These are phyloP conservation scores for Thunnus albacares DNA, from an alignment of 2,797 vertebrate genomes.

Conservation along the genomic window DNA sequence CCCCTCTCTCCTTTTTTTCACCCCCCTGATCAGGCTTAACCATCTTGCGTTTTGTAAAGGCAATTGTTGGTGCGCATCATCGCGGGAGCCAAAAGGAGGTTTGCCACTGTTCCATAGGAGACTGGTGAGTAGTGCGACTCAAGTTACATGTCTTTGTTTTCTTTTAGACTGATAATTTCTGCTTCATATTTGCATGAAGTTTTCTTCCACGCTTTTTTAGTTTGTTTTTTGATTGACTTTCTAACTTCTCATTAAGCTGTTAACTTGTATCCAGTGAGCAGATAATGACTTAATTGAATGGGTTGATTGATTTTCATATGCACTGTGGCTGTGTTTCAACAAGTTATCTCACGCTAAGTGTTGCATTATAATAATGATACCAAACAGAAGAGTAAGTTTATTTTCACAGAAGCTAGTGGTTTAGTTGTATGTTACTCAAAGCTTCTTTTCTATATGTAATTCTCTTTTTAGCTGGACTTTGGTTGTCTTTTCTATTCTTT, in stretches of 20 bases:
- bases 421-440: not conserved
- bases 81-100: conserved; percentile 80
- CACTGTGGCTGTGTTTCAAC: not conserved
- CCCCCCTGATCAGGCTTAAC: conserved; percentile 72
- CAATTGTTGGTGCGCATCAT: conserved; percentile 78
- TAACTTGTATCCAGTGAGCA: not conserved
- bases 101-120: conserved; percentile 77
- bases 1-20: conserved; percentile 54
- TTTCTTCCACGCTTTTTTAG: not conserved
- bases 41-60: conserved; percentile 73
- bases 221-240: not conserved
- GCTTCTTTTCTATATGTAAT: not conserved
- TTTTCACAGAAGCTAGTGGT: not conserved
- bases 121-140: conserved; percentile 82
- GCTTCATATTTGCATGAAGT: not conserved
- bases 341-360: conserved; percentile 4
- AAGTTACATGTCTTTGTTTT: conserved; percentile 20
- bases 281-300: not conserved
- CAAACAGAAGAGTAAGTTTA: not conserved
- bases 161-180: not conserved
- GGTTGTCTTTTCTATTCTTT: not conserved
- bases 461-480: not conserved
- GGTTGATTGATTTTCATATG: not conserved
- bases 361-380: not conserved
- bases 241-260: not conserved